Base-by-base conservation (phyloP, 2,113 vertebrate genomes). In the Sminthopsis crassicaudata region DNA sequence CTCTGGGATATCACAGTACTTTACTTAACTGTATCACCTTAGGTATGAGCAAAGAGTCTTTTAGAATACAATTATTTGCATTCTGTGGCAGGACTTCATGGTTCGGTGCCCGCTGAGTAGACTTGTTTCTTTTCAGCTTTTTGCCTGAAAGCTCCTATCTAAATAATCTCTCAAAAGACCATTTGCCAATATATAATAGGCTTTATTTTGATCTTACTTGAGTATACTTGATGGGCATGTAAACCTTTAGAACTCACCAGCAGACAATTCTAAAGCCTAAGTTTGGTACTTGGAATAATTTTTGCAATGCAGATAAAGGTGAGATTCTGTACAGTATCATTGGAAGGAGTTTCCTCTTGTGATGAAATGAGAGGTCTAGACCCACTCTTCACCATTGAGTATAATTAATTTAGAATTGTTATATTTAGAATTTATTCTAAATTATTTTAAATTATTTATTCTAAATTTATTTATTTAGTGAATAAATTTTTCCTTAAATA, bases 91-190 rank as follows among this genome's bases (percentile, higher is more conserved):
- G 22, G 52, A 12, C 60, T 54, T 60, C 2, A 11, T 6, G 0
- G 0, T 3, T 53, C 0, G n/a, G n/a, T n/a, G n/a, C n/a, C n/a
- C n/a, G 46, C 50, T 51, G 53, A 50, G 42, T 26, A 5, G 25
- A 10, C 16, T 25, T 2, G 55, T 53, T 11, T n/a, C 52, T 50
- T 26, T 14, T 50, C 23, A 2, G 9, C 3, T 53, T 7, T 7
- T 84, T 36, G 16, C 16, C 36, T 36, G 60, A 53, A 14, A 19
- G 2, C 10, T 9, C 25, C 50, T 2, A 90, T 53, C 55, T 48
- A 27, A 57, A 22, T 51, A 12, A 46, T 24, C 0, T 8, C 7
- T 53, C 19, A 0, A 25, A 42, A 0, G 19, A 26, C 55, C 22
- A 1, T 60, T 27, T 89, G 60, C 24, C 36, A 48, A 14, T 54